These are phyloP conservation scores for Gila robusta DNA, from an alignment of 2,797 vertebrate species.

Conservation along the genomic window DNA sequence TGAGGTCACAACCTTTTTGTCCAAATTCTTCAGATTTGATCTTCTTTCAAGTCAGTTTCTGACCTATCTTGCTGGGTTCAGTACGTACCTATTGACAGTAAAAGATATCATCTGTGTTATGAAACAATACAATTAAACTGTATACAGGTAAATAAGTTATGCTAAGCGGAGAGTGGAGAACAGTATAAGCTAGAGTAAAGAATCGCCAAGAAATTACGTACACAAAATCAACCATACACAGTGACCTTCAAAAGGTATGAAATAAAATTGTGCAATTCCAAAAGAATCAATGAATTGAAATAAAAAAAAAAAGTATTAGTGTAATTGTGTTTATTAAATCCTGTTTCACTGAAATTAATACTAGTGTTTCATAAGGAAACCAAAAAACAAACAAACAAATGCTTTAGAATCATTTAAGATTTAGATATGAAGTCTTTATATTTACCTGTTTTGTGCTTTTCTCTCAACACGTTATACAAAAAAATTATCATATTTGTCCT, in stretches of 20 bases:
- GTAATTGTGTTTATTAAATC: background rate
- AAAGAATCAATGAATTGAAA: no score
- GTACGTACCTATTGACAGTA: slow-evolving; percentile 20
- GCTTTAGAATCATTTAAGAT: no score
- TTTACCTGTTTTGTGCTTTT: no score
- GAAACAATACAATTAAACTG: background rate
- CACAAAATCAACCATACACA: background rate
- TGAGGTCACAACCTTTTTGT: slow-evolving; percentile 40
- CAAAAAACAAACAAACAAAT: no score
- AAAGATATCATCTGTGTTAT: slow-evolving; percentile 20
- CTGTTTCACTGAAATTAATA: no score
- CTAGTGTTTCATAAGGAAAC: no score
- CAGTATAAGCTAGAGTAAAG: background rate
- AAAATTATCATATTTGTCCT: no score
- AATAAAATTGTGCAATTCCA: background rate
- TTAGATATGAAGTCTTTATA: no score
- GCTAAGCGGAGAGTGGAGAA: background rate
- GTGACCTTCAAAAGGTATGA: background rate
- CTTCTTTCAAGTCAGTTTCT: slow-evolving; percentile 28
- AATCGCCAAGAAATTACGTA: background rate
- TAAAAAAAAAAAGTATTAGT: no score
- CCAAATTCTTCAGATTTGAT: slow-evolving; percentile 30
- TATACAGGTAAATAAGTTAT: slow-evolving; percentile 16
- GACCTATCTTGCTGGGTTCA: background rate
- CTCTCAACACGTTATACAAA: no score